Base-by-base conservation (phyloP, 2,113 vertebrate genomes). In the Ctenomys sociabilis region DNA sequence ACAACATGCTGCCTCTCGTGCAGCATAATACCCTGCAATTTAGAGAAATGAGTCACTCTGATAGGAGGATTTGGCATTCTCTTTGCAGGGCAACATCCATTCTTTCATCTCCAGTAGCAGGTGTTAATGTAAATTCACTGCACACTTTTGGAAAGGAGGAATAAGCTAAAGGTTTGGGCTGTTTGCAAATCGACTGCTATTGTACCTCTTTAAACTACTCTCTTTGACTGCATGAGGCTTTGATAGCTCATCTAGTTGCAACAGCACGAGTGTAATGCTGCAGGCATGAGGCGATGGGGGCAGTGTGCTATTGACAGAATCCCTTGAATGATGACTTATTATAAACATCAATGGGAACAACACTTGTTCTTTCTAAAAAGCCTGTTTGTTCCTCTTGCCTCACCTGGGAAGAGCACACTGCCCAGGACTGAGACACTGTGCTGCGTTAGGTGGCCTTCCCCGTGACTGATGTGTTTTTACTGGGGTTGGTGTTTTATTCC, bases 221-320 rank as follows among this genome's bases (percentile, higher is more conserved):
- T 96, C 92, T 22, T 85, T 97, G 91, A 97, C 96, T 95, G 70
- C 43, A 70, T n/a, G 49, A 2, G 85, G 78, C 95, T 98, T 85
- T 98, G 93, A 98, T 95, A 97, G 93, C 96, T 98, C 97, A 97
- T 97, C 97, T 97, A 97, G 90, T 92, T 98, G 97, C 97, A 97
- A 83, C 94, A 95, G 94, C 97, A 97, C 93, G 91, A 98, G 92
- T 9, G 21, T 94, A 97, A 95, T 96, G 89, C 97, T 1, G 28
- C 75, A 97, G 97, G 96, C 97, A 96, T 93, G 96, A 97, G 97
- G 97, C 95, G 95, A 94, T 96, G 97, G 97, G 97, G 97, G 91
- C 97, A 98, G 91, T 68, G 90, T 95, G 96, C 93, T 98, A 98
- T 98, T 98, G 98, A 98, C 97, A 98, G 97, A 98, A 97, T 98